Conservation (phyloP, 2,113 vertebrate genomes). For the Sinocyclocheilus anophthalmus region DNA sequence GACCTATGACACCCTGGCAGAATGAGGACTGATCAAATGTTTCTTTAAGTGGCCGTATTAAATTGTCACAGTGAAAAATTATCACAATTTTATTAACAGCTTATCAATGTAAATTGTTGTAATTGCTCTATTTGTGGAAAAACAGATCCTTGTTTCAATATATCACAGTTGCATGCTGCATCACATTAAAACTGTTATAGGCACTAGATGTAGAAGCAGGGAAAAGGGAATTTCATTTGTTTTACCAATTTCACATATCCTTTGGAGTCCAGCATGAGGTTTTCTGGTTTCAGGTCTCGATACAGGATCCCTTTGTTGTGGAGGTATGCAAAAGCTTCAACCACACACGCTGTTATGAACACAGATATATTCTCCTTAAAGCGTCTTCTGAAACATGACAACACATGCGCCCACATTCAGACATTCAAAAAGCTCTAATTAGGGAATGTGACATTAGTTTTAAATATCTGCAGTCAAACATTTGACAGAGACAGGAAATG, state of each 20-base stretch:
- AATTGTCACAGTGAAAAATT: background rate
- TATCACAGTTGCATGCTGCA: background rate
- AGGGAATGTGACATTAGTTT: background rate
- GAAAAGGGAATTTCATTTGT: background rate
- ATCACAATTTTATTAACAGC: background rate
- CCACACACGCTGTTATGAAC: slow-evolving; percentile 81
- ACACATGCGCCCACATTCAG: slow-evolving; percentile 24
- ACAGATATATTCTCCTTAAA: slow-evolving; percentile 76
- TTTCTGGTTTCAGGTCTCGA: slow-evolving; percentile 85
- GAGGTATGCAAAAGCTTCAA: slow-evolving; percentile 82
- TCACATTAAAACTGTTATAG: background rate
- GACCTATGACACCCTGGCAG: background rate
- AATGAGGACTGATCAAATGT: background rate
- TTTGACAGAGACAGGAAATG: background rate
- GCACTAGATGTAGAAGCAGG: background rate
- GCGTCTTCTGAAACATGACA: slow-evolving; percentile 68
- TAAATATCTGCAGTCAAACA: background rate
- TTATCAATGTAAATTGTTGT: background rate
- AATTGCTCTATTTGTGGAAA: background rate
- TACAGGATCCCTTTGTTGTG: slow-evolving; percentile 82
- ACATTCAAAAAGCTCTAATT: slow-evolving; percentile 13
- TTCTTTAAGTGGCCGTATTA: background rate
- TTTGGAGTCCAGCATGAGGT: slow-evolving; percentile 79
- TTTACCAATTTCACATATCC: slow-evolving; percentile 83
- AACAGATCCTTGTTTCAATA: background rate